Evolutionary conservation across 2,888 invertebrate species (phyloP).

Genomic region (Parnassius apollo): DNA sequence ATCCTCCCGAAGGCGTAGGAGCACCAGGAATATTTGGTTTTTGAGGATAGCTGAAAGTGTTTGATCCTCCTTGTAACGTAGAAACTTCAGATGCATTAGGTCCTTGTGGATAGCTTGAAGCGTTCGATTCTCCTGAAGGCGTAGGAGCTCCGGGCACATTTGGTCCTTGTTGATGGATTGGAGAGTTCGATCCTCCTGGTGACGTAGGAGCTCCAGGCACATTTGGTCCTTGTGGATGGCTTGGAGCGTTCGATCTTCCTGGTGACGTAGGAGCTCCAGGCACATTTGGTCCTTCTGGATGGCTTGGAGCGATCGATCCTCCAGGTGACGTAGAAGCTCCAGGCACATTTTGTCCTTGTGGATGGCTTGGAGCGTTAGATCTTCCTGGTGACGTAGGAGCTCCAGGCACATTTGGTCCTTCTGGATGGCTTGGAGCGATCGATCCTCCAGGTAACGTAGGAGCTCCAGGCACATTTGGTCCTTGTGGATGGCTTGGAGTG

Average conservation of each 20-base stretch:
- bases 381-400: neutral
- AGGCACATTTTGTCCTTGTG: neutral
- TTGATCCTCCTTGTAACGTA: too few relatives aligned
- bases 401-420: neutral
- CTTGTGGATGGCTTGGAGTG: neutral
- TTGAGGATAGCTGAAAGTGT: too few relatives aligned
- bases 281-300: too few relatives aligned
- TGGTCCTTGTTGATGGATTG: neutral
- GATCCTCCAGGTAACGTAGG: too few relatives aligned
- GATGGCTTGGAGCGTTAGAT: neutral
- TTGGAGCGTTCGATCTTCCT: neutral
- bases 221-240: neutral
- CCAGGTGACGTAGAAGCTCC: neutral
- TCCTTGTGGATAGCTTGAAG: neutral
- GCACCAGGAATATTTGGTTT: neutral
- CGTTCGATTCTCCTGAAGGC: neutral
- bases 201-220: neutral
- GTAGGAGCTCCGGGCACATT: neutral
- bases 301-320: neutral
- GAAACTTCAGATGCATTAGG: neutral
- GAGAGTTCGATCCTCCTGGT: too few relatives aligned
- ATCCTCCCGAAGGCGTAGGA: neutral
- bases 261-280: neutral
- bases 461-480: neutral
- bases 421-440: neutral